Conservation (phyloP, 2,113 vertebrate genomes). For the Erpornis zantholeuca region DNA sequence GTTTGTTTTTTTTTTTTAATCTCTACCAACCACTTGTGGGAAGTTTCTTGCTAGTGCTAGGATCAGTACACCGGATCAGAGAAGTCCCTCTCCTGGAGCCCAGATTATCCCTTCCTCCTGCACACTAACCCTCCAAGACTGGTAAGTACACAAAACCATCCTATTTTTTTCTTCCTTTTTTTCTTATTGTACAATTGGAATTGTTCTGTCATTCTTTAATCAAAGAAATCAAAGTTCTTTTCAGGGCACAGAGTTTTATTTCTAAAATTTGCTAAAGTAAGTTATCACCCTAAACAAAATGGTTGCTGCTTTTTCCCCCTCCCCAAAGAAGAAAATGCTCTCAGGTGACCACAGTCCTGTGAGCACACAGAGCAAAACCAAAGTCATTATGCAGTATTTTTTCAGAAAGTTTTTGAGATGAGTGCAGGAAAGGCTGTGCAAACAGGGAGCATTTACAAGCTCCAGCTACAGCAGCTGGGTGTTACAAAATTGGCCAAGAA, state of each 20-base stretch:
- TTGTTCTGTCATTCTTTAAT: background rate
- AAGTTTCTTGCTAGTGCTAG: background rate
- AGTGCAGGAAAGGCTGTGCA: background rate
- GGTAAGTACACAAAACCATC: conserved; percentile 70
- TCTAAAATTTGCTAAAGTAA: background rate
- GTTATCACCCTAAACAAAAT: background rate
- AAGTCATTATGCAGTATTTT: background rate
- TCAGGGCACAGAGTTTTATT: background rate
- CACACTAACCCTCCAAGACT: background rate
- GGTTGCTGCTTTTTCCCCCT: background rate
- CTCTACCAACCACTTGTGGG: conserved; percentile 50
- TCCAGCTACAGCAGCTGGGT: background rate
- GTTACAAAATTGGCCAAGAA: background rate
- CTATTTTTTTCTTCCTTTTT: background rate
- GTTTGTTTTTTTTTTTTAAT: background rate
- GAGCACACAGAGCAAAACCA: background rate
- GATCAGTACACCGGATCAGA: conserved; percentile 19
- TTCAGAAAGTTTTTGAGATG: background rate
- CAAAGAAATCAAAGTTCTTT: background rate
- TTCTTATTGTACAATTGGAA: background rate
- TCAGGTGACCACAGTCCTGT: background rate
- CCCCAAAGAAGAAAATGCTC: background rate
- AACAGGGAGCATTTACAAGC: background rate
- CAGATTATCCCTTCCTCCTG: background rate
- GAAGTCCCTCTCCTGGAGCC: background rate